These are phyloP conservation scores for Paramormyrops kingsleyae DNA, from an alignment of 2,113 vertebrate species.

Conservation along the genomic window DNA sequence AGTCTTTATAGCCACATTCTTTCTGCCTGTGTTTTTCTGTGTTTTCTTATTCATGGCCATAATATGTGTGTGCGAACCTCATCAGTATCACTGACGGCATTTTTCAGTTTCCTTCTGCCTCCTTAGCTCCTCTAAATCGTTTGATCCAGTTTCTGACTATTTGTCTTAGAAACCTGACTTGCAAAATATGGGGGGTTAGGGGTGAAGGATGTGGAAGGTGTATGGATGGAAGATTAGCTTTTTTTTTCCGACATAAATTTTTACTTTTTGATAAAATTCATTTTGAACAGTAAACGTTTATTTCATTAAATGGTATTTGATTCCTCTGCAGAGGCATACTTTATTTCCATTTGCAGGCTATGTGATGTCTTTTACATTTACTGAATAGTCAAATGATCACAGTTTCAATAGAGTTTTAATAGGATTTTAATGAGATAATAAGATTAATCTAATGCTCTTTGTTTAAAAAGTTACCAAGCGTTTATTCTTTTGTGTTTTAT, in stretches of 20 bases:
- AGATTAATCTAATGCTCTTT: background rate
- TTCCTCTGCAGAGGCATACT: background rate
- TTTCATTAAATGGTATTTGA: background rate
- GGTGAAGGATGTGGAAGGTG: background rate
- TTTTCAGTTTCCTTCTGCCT: background rate
- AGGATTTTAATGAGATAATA: background rate
- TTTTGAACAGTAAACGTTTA: background rate
- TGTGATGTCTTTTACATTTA: background rate
- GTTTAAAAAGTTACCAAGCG: constrained; percentile 1
- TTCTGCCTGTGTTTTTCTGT: background rate
- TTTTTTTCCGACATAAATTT: background rate
- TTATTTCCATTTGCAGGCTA: background rate
- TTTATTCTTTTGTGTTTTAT: background rate
- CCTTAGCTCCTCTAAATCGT: background rate
- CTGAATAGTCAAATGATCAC: background rate
- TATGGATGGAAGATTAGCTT: background rate
- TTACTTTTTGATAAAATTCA: background rate
- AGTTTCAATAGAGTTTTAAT: background rate
- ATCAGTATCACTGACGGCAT: background rate
- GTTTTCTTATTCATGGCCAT: background rate
- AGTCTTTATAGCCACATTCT: background rate
- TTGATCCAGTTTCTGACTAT: background rate
- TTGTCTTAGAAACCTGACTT: background rate
- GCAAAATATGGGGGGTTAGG: background rate
- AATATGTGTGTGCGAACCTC: background rate